Conservation (phyloP, 2,888 invertebrate species). For the Philaethria dido region DNA sequence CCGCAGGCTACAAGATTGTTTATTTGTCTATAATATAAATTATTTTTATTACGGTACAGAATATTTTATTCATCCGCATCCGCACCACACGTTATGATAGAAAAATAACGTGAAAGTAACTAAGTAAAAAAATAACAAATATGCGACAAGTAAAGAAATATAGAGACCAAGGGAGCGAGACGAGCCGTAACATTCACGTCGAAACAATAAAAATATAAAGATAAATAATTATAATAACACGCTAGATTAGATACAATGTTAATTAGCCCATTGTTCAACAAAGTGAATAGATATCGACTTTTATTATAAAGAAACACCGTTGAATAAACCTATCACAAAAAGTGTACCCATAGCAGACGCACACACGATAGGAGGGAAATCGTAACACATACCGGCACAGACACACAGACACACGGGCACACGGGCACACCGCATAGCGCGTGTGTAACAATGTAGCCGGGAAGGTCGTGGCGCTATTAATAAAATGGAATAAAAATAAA, state of each 20-base stretch:
- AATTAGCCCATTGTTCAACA: conserved; percentile 64
- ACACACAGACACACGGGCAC: not conserved
- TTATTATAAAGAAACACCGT: conserved; percentile 52
- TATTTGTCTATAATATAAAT: not conserved
- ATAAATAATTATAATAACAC: conserved; percentile 61
- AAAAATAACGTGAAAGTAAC: conserved; percentile 7
- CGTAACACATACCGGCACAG: conserved; percentile 23
- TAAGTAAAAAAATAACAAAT: conserved; percentile 25
- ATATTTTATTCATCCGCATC: conserved; percentile 1
- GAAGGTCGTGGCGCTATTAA: conserved; percentile 63
- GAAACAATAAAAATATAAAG: conserved; percentile 55
- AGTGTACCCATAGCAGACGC: conserved; percentile 40
- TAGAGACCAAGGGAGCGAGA: conserved; percentile 47
- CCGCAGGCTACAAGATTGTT: not conserved
- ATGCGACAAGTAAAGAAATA: conserved; percentile 40
- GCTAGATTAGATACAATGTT: conserved; percentile 58
- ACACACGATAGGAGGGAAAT: conserved; percentile 47
- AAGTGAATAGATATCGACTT: conserved; percentile 56
- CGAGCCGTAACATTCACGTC: conserved; percentile 44
- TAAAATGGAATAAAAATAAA: conserved; percentile 74
- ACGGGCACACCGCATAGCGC: conserved; percentile 42
- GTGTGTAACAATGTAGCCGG: conserved; percentile 52
- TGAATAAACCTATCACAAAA: conserved; percentile 46
- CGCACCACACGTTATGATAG: not conserved
- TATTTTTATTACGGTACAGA: not conserved